Evolutionary conservation across 2,888 invertebrate genomes (phyloP), one percentile per base, ranked within the genome.

Genomic region (Polia nebulosa): DNA sequence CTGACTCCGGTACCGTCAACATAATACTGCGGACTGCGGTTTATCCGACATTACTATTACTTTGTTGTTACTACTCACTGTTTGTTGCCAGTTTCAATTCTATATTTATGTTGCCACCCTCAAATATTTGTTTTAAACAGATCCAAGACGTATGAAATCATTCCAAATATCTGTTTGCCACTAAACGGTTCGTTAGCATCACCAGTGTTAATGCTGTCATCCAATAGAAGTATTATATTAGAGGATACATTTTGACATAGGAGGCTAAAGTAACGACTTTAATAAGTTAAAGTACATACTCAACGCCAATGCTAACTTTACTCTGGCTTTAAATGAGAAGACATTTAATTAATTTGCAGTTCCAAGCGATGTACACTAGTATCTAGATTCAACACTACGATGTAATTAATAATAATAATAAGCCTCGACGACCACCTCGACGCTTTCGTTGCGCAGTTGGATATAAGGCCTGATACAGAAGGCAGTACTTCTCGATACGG

Each of bases 141-240:
- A 76, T 68, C 52, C 22, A 56, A 73, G 49, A 51, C 20, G 45
- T 57, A 52, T 63, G 59, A 25, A 73, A 71, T 67, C 22, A 41
- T 51, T 57, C 51, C 9, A 34, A 71, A 72, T 75, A 66, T 79
- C 62, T 66, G 61, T 69, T 62, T 51, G 55, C 55, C 36, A 51
- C 36, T 63, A 53, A 65, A 44, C 62, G 72, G 70, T 78, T 82
- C 83, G 78, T 84, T 82, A 73, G 56, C 63, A 49, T 62, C 61
- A 63, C 44, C 47, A 52, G 53, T 49, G 63, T 81, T 72, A 71
- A 81, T 68, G 64, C 63, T 8, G 64, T 80, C 65, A 65, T 55
- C 29, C 41, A 51, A 52, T 62, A 47, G 9, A 49, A 57, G 55
- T 74, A 53, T 71, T 52, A 5, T 71, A 57, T 69, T 57, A 9